Evolutionary conservation across 92 coral and sea anemone genomes (phyloP).

Genomic region (Montipora capitata): DNA sequence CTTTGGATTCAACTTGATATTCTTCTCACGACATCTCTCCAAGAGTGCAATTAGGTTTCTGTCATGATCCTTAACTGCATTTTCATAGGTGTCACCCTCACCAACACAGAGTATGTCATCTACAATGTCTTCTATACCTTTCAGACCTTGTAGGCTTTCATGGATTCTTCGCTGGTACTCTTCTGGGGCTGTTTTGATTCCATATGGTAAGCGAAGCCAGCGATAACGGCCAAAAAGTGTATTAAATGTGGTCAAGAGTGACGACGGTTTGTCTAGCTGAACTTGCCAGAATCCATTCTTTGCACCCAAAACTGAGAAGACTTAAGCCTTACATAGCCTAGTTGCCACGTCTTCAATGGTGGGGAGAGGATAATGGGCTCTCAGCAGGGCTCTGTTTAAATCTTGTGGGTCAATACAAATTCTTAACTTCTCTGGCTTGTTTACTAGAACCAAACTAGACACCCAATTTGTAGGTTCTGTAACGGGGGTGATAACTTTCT

Average conservation of each 20-base stretch:
- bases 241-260: slow-evolving; percentile 22
- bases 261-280: not conserved
- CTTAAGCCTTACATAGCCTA: slow-evolving; percentile 5
- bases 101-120: slow-evolving; percentile 23
- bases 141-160: not conserved
- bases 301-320: slow-evolving; percentile 32
- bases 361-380: slow-evolving; percentile 29
- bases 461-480: slow-evolving; percentile 37
- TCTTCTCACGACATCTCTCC: slow-evolving; percentile 20
- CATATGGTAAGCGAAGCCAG: slow-evolving; percentile 21
- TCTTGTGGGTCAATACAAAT: slow-evolving; percentile 21
- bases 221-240: slow-evolving; percentile 32
- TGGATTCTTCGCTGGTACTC: not conserved
- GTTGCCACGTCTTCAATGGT: slow-evolving; percentile 21
- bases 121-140: slow-evolving; percentile 23
- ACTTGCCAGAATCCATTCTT: slow-evolving; percentile 56
- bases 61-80: slow-evolving; percentile 23
- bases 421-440: slow-evolving; percentile 27
- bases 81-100: slow-evolving; percentile 31
- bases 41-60: slow-evolving; percentile 20
- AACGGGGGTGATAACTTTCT: slow-evolving; percentile 9
- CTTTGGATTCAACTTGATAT: slow-evolving; percentile 24
- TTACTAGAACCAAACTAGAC: slow-evolving; percentile 10
- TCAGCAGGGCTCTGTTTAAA: not conserved
- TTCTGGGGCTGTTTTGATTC: not conserved